phyloP scores from a whole-genome alignment of 2,797 vertebrate genomes.

The Caiman crocodilus region DNA sequence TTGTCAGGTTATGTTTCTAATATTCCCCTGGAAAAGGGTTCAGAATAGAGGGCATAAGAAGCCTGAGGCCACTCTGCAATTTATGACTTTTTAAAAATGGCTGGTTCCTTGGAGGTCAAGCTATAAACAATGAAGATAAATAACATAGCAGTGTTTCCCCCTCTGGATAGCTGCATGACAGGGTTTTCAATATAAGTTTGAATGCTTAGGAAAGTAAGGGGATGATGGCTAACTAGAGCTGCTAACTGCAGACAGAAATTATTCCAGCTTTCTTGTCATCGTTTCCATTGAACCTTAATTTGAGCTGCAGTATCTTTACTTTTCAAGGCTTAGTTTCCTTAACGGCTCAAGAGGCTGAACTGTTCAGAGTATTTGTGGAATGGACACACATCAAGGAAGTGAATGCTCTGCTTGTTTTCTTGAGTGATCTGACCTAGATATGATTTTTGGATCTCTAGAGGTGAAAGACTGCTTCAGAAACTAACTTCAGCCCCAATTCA shows the following conservation, averaged over 20 bases:
- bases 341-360: background rate
- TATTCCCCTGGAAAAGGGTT: background rate
- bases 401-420: background rate
- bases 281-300: background rate
- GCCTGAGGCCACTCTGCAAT: background rate
- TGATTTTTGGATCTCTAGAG: conserved; percentile 12
- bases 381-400: background rate
- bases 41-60: background rate
- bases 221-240: background rate
- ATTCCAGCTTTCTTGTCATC: background rate
- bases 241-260: background rate
- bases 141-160: background rate
- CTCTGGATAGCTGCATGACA: background rate
- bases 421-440: conserved; percentile 28
- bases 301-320: background rate
- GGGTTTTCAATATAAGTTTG: background rate
- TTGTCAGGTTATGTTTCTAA: background rate
- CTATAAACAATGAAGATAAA: background rate
- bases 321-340: background rate
- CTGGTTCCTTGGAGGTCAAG: background rate
- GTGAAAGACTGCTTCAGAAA: conserved; percentile 3
- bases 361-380: background rate
- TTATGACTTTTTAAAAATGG: background rate
- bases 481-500: background rate
- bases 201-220: background rate